phyloP scores from a whole-genome alignment of 2,113 vertebrate genomes.

The Taxidea taxus region DNA sequence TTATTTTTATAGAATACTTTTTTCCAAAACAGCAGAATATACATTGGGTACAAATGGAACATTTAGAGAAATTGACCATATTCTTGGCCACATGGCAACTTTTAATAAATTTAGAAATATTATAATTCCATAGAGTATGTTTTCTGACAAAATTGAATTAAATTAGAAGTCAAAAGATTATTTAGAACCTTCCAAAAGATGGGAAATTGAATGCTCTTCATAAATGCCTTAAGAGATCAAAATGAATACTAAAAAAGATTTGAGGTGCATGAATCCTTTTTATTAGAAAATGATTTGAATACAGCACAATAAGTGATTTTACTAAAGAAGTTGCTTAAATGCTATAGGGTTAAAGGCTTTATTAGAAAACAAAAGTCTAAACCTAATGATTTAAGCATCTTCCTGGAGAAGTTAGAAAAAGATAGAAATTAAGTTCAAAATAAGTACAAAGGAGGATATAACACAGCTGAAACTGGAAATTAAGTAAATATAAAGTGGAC shows the following conservation, averaged over 20 bases:
- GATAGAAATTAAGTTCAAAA: neutral
- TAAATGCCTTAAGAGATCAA: neutral
- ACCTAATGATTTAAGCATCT: neutral
- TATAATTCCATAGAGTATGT: neutral
- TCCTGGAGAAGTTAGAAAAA: neutral
- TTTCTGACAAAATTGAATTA: neutral
- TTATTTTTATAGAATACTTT: neutral
- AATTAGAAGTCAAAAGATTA: neutral
- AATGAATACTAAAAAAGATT: neutral
- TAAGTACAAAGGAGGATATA: neutral
- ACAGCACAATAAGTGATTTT: neutral
- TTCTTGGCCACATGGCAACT: neutral
- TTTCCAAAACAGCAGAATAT: neutral
- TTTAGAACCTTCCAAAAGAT: neutral
- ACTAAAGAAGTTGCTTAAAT: neutral
- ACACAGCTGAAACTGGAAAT: neutral
- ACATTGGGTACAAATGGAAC: neutral
- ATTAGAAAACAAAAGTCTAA: neutral
- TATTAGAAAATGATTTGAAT: neutral
- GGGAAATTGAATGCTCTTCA: neutral
- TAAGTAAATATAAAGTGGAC: neutral
- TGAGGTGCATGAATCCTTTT: neutral
- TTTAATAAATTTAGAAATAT: neutral
- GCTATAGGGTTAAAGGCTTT: neutral
- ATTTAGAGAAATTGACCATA: neutral